Evolutionary conservation across 92 coral and sea anemone genomes (phyloP).

Genomic region (Hydrozoanthus gracilis): DNA sequence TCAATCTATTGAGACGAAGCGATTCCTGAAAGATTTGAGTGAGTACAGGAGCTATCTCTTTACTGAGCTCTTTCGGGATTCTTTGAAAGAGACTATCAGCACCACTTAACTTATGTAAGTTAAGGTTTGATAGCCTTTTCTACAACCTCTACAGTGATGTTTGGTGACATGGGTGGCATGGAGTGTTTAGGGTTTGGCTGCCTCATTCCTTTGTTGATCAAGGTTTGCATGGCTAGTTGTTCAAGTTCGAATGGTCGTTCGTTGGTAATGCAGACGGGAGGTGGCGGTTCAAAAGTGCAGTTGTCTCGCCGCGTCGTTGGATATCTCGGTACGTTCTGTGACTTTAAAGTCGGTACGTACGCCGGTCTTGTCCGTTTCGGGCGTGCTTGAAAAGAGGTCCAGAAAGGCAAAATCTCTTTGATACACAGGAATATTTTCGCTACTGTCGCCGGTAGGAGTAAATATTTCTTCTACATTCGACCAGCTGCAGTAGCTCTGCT

Average conservation of each 20-base stretch:
- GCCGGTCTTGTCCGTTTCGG: constrained; percentile 30
- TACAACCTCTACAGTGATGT: constrained; percentile 37
- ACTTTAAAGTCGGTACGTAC: constrained; percentile 23
- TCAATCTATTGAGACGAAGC: constrained; percentile 20
- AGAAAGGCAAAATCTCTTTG: constrained; percentile 42
- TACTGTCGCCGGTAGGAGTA: constrained; percentile 6
- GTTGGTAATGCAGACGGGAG: constrained; percentile 1
- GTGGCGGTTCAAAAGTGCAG: background rate
- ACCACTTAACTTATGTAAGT: constrained; percentile 20
- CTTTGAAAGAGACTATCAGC: constrained; percentile 17
- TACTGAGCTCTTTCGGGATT: constrained; percentile 23
- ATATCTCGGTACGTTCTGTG: background rate
- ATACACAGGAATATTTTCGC: constrained; percentile 2
- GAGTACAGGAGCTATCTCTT: constrained; percentile 15
- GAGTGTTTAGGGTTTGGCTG: background rate
- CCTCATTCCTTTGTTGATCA: constrained; percentile 22
- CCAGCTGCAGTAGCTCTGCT: constrained; percentile 38
- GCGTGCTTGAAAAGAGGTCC: constrained; percentile 54
- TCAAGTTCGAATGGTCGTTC: constrained; percentile 40
- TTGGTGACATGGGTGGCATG: constrained; percentile 35
- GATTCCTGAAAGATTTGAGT: constrained; percentile 1
- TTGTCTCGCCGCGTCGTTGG: background rate
- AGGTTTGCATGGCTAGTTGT: constrained; percentile 39
- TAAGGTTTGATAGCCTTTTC: background rate
- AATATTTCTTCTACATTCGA: constrained; percentile 26